Evolutionary conservation across 2,888 invertebrate species (phyloP).

Genomic region (Mesorhabditis spiculigera): DNA sequence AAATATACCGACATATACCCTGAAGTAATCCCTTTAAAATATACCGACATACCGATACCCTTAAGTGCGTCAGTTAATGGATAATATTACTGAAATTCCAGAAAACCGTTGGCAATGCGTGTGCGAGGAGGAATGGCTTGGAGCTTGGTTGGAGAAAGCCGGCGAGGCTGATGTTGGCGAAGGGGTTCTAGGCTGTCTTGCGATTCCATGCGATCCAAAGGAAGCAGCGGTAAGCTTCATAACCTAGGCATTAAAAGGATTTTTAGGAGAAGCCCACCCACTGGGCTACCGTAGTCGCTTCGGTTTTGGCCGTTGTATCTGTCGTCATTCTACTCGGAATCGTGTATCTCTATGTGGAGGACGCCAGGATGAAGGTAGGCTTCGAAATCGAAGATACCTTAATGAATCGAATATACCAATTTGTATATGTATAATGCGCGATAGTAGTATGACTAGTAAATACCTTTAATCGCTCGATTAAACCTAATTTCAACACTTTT

Average conservation of each 20-base stretch:
- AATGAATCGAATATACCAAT: too few species aligned
- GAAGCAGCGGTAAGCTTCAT: not conserved
- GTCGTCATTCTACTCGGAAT: conserved; percentile 48
- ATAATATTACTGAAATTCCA: conserved; percentile 18
- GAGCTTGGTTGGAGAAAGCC: conserved; percentile 42
- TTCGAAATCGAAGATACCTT: too few species aligned
- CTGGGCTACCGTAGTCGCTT: conserved; percentile 52
- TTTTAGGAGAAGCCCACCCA: conserved; percentile 11
- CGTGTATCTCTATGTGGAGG: conserved; percentile 50
- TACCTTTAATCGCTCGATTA: not conserved
- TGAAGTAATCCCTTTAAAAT: too few species aligned
- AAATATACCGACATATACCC: too few species aligned
- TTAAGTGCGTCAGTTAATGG: too few species aligned
- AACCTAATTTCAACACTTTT: not conserved
- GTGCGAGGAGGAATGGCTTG: conserved; percentile 53
- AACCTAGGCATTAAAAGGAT: not conserved
- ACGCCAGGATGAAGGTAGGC: conserved; percentile 24
- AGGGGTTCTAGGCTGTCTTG: conserved; percentile 32
- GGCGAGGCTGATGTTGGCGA: conserved; percentile 40
- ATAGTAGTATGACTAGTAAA: too few species aligned
- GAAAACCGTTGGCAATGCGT: conserved; percentile 53
- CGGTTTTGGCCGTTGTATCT: conserved; percentile 45
- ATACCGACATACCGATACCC: not conserved
- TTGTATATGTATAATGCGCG: too few species aligned
- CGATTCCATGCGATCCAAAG: conserved; percentile 19